These are phyloP conservation scores for Mythimna lalbum DNA, from an alignment of 2,888 invertebrate species.

Conservation along the genomic window DNA sequence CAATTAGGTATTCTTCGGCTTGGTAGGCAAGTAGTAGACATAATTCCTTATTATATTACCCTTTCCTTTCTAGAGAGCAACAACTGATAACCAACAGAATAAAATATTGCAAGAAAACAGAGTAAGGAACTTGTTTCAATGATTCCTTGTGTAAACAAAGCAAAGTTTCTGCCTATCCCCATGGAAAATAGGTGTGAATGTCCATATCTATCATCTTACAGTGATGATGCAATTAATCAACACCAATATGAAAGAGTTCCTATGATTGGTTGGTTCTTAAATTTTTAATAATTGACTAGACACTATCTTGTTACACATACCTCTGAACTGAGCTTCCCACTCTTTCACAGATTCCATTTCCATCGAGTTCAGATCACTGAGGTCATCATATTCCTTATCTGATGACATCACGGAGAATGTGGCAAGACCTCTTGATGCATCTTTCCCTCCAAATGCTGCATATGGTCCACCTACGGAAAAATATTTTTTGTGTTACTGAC, in stretches of 20 bases:
- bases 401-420: conserved; percentile 96
- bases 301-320: conserved; percentile 83
- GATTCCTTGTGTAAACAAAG: too few species aligned
- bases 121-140: not conserved
- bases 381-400: conserved; percentile 97
- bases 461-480: conserved; percentile 95
- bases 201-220: not conserved
- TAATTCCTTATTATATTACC: too few species aligned
- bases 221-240: conserved; percentile 19
- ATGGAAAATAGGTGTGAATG: not conserved
- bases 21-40: too few species aligned
- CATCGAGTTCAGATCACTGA: conserved; percentile 97
- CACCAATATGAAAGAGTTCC: not conserved
- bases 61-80: too few species aligned
- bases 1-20: too few species aligned
- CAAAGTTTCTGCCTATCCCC: not conserved
- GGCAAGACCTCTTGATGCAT: conserved; percentile 98
- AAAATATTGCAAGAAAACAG: not conserved
- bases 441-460: conserved; percentile 97
- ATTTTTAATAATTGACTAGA: conserved; percentile 16
- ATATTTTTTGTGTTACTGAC: not conserved
- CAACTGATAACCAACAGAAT: not conserved
- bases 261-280: conserved; percentile 19
- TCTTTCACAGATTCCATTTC: conserved; percentile 99
- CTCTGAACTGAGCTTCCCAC: conserved; percentile 99